These are phyloP conservation scores for Poeciliopsis presidionis DNA, from an alignment of 2,797 vertebrate species.

Conservation along the genomic window DNA sequence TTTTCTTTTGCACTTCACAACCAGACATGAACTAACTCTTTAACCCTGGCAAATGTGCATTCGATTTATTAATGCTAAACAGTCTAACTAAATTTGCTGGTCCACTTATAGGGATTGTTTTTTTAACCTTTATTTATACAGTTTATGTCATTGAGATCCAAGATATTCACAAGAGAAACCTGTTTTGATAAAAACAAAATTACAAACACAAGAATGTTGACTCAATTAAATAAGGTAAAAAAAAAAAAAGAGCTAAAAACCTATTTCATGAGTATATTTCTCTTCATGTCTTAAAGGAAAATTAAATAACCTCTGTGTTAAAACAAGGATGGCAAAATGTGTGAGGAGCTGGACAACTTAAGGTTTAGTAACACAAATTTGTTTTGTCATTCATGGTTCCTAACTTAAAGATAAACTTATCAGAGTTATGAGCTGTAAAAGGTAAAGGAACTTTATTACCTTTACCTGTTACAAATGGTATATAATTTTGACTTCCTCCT, in stretches of 20 bases:
- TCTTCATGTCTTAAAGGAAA: too few relatives aligned
- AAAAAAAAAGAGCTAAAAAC: neutral
- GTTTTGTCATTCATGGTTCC: neutral
- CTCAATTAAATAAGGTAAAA: too few relatives aligned
- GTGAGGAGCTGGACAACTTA: neutral
- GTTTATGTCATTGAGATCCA: too few relatives aligned
- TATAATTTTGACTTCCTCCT: neutral
- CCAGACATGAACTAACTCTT: constrained; percentile 16
- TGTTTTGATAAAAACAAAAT: too few relatives aligned
- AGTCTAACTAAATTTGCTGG: constrained; percentile 17
- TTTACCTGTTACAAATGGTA: too few relatives aligned
- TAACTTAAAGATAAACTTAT: neutral
- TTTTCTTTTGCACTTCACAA: constrained; percentile 24
- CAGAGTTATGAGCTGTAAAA: neutral
- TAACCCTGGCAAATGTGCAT: constrained; percentile 2
- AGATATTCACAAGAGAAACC: too few relatives aligned
- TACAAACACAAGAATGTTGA: too few relatives aligned
- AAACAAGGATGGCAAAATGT: neutral
- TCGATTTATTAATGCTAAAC: constrained; percentile 7
- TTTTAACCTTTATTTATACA: too few relatives aligned
- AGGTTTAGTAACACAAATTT: neutral
- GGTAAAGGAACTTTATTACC: too few relatives aligned
- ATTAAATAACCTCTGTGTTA: neutral
- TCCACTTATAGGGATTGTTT: neutral
- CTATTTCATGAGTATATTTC: too few relatives aligned